Conservation (phyloP, 2,888 invertebrate genomes). For the Iphiclides podalirius region DNA sequence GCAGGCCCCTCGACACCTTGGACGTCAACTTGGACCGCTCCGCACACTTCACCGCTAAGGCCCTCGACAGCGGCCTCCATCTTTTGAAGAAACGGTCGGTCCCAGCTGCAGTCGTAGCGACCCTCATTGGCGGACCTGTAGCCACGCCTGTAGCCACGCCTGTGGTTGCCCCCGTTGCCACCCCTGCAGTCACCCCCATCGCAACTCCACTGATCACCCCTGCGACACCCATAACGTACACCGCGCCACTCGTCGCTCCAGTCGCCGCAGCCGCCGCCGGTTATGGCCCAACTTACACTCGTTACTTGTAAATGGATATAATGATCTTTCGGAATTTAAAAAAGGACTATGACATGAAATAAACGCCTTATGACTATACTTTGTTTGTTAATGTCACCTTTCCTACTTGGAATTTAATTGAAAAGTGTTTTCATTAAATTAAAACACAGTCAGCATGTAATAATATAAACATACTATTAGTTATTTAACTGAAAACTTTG, state of each 20-base stretch:
- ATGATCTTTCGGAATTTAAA: background rate
- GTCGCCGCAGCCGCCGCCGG: slow-evolving; percentile 37
- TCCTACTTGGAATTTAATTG: too few relatives aligned
- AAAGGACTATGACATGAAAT: background rate
- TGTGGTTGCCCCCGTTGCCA: slow-evolving; percentile 16
- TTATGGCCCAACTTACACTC: slow-evolving; percentile 48
- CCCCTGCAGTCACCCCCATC: slow-evolving; percentile 26
- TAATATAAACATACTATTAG: too few relatives aligned
- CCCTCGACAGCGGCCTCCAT: slow-evolving; percentile 48
- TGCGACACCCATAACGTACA: slow-evolving; percentile 28
- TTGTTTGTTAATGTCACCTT: background rate
- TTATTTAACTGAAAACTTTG: too few relatives aligned
- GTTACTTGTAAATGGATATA: slow-evolving; percentile 27
- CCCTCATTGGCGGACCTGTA: too few relatives aligned
- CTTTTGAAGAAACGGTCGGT: slow-evolving; percentile 49
- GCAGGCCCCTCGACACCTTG: slow-evolving; percentile 67
- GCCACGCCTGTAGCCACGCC: slow-evolving; percentile 28
- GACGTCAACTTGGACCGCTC: slow-evolving; percentile 70
- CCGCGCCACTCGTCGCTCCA: too few relatives aligned
- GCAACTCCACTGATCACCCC: slow-evolving; percentile 28
- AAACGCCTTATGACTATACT: slow-evolving; percentile 6
- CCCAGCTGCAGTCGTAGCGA: slow-evolving; percentile 27
- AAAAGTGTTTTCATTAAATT: too few relatives aligned
- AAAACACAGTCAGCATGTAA: too few relatives aligned
- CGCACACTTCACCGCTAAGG: slow-evolving; percentile 63